Base-by-base conservation (phyloP, 2,113 vertebrate genomes). In the Nannospalax galili region DNA sequence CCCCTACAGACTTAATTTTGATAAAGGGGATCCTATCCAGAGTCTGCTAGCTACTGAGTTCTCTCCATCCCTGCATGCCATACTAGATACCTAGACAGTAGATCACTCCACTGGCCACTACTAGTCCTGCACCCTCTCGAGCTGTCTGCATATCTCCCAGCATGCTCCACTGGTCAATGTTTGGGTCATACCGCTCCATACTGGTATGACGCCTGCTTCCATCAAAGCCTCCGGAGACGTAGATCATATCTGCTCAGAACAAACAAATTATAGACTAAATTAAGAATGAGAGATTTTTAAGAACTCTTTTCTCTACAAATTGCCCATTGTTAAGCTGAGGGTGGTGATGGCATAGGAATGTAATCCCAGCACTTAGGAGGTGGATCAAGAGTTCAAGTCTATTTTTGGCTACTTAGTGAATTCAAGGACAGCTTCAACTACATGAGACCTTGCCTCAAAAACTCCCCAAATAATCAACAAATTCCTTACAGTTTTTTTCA, bases 81-180 rank as follows among this genome's bases (percentile, higher is more conserved):
- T n/a, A n/a, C 75, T 26, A 90, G 96, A 73, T 93, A 99, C 99
- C 99, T 17, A 99, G 98, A 97, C 99, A 99, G 98, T 99, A 99
- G 95, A 99, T 99, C 1, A 99, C 99, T 80, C 99, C 99, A 5
- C 99, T 99, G 24, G 99, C 99, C 1, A 99, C 99, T 73, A 99
- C 99, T 1, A 99, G 98, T 74, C 99, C 99, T 0, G 99, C 99
- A 56, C 99, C 99, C 95, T 99, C 99, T 97, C 99, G 98, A 1
- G 99, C 99, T 1, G 99, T 99, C 98, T 99, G 99, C 99, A 99
- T 99, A 97, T 99, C 99, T 96, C 99, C 99, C 98, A 99, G 98
- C 99, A 99, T 99, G 92, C 99, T 99, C 99, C 99, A 99, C 98
- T 99, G 99, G 96, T 99, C 99, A 4, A 99, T 99, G 97, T 99